Evolutionary conservation across 2,113 vertebrate species (phyloP), one percentile per base, ranked within the genome.

Genomic region (Dicaeum eximium): DNA sequence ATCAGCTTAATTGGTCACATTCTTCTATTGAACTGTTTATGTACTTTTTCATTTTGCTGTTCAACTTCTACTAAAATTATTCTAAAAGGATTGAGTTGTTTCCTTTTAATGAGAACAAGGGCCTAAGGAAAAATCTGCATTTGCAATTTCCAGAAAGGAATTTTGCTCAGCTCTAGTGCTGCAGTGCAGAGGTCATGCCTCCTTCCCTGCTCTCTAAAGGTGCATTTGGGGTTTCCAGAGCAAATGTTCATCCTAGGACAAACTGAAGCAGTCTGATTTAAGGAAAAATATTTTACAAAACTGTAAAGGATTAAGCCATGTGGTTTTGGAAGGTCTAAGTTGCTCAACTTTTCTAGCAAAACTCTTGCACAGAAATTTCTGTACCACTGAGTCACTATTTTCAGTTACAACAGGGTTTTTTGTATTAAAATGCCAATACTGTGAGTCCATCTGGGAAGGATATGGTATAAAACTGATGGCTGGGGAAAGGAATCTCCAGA

Each of bases 1-100:
- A 91, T 84, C 37, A 15, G 53, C 65, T 81, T 95, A 95, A 92
- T 93, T 91, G 73, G 78, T 89, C 0, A 3, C 91, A 87, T 95
- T 95, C 75, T 88, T 90, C 58, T 87, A 1, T 82, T 84, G 53
- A 92, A 60, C 40, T 84, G 72, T 89, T 96, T 60, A 73, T 92
- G 61, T 84, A 56, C 14, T 67, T 90, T 83, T 80, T 88, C 15
- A 40, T 94, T 96, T 93, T 85, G 51, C 51, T 73, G 21, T 94
- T 92, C 62, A 95, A 38, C 54, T 89, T 92, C 51, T 31, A 48
- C 64, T 30, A 58, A 80, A 92, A 66, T 93, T 70, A 86, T 77
- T 94, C 47, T 51, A n/a, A 86, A 88, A 88, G 28, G 67, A 66
- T 53, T n/a, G 54, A 77, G 6, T 61, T 4, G 6, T 83, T 94